Conservation (phyloP, 1,140 invertebrate genomes). For the Drosophila lacteicornis region DNA sequence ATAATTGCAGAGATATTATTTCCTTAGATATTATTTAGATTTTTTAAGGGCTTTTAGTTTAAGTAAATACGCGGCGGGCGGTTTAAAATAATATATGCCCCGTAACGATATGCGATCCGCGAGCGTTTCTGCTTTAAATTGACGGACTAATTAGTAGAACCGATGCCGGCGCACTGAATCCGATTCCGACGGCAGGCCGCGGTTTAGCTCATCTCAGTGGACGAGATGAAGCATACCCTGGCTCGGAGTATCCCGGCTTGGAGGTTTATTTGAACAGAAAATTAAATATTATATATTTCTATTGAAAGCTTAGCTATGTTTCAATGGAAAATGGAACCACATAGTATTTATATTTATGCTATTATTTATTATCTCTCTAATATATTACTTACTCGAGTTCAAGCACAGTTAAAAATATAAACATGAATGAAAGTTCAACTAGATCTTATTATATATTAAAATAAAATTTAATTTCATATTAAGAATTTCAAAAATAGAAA, state of each 20-base stretch:
- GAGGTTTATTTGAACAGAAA: not conserved
- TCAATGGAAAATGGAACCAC: too few species aligned
- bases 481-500: too few species aligned
- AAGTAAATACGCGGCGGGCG: not conserved
- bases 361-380: too few species aligned
- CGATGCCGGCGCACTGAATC: constrained; percentile 67
- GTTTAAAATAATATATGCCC: constrained; percentile 16
- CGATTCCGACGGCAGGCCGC: constrained; percentile 29
- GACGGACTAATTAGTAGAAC: constrained; percentile 72
- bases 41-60: not conserved
- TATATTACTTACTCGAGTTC: too few species aligned
- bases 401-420: too few species aligned
- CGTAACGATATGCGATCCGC: constrained; percentile 40
- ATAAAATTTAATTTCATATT: too few species aligned
- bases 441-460: too few species aligned
- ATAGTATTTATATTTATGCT: too few species aligned
- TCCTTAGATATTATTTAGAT: not conserved
- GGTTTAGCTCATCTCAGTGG: constrained; percentile 13
- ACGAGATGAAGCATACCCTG: constrained; percentile 23
- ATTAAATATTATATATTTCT: not conserved
- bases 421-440: too few species aligned
- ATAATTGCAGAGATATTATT: constrained; percentile 28
- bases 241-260: constrained; percentile 20
- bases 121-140: constrained; percentile 60
- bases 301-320: too few species aligned